Evolutionary conservation across 2,113 vertebrate species (phyloP).

Genomic region (Pseudolaguvia tuberculata): DNA sequence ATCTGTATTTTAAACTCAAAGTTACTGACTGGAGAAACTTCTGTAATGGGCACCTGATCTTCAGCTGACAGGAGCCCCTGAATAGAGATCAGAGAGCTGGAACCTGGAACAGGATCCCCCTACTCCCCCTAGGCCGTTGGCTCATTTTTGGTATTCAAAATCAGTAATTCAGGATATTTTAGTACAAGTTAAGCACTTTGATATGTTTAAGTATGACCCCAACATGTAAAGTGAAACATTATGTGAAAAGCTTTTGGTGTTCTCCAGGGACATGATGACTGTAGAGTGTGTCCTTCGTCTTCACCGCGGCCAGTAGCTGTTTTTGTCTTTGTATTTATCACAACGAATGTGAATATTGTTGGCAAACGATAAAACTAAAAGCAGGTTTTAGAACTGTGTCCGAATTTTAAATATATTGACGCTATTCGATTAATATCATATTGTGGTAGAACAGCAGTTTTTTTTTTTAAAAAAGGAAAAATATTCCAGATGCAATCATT

Average conservation of each 20-base stretch:
- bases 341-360: slow-evolving; percentile 90
- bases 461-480: slow-evolving; percentile 86
- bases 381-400: slow-evolving; percentile 84
- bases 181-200: slow-evolving; percentile 97
- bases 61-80: slow-evolving; percentile 63
- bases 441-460: slow-evolving; percentile 67
- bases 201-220: slow-evolving; percentile 92
- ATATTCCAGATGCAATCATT: slow-evolving; percentile 74
- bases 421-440: slow-evolving; percentile 99
- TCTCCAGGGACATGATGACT: slow-evolving; percentile 63
- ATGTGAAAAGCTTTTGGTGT: slow-evolving; percentile 65
- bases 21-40: slow-evolving; percentile 70
- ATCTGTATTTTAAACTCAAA: slow-evolving; percentile 73
- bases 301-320: slow-evolving; percentile 73
- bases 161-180: slow-evolving; percentile 96
- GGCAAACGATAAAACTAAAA: slow-evolving; percentile 67
- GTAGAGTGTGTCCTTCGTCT: slow-evolving; percentile 72
- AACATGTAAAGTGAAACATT: slow-evolving; percentile 77
- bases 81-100: slow-evolving; percentile 71
- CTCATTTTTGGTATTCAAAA: slow-evolving; percentile 93
- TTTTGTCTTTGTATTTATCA: slow-evolving; percentile 76
- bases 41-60: slow-evolving; percentile 62
- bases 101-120: slow-evolving; percentile 83
- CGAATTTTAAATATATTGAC: slow-evolving; percentile 76
- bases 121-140: slow-evolving; percentile 76